phyloP scores from a whole-genome alignment of 2,888 invertebrate genomes.

The Clunio marinus region DNA sequence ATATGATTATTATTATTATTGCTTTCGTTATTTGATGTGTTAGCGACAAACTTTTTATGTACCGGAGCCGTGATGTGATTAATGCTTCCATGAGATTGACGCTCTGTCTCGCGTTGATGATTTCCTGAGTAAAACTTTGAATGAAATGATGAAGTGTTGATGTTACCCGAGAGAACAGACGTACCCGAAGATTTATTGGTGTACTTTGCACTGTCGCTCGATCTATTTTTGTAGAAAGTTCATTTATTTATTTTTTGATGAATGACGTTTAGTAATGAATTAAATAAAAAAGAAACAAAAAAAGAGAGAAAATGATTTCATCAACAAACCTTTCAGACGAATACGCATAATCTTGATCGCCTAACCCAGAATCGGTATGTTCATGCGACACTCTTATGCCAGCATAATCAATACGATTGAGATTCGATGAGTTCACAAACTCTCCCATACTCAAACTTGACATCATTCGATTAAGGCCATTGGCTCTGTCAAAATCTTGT shows the following conservation, averaged over 20 bases:
- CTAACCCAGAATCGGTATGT: constrained; percentile 72
- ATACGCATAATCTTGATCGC: constrained; percentile 71
- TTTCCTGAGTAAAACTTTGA: constrained; percentile 25
- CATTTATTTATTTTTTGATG: background rate
- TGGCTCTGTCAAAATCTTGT: constrained; percentile 55
- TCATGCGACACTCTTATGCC: constrained; percentile 63
- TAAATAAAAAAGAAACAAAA: too few species aligned
- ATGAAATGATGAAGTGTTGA: constrained; percentile 35
- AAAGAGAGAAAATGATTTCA: background rate
- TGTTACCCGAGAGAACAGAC: constrained; percentile 48
- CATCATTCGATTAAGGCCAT: constrained; percentile 52
- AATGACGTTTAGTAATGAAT: too few species aligned
- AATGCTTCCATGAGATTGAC: constrained; percentile 1
- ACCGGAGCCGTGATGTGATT: constrained; percentile 41
- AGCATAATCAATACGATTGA: constrained; percentile 50
- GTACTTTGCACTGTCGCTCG: constrained; percentile 60
- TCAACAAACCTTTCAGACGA: constrained; percentile 62
- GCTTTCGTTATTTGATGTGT: constrained; percentile 45
- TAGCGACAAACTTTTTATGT: constrained; percentile 43
- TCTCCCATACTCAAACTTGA: constrained; percentile 53
- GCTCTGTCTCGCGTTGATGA: constrained; percentile 45
- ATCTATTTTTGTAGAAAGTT: constrained; percentile 47
- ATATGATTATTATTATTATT: constrained; percentile 46
- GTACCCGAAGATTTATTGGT: constrained; percentile 52
- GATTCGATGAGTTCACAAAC: constrained; percentile 50